A percentile compares a stretch with the other conserved stretches of the same genome.
Conservation (phyloP, 2,113 vertebrate species). For the Nothoprocta pentlandii region DNA sequence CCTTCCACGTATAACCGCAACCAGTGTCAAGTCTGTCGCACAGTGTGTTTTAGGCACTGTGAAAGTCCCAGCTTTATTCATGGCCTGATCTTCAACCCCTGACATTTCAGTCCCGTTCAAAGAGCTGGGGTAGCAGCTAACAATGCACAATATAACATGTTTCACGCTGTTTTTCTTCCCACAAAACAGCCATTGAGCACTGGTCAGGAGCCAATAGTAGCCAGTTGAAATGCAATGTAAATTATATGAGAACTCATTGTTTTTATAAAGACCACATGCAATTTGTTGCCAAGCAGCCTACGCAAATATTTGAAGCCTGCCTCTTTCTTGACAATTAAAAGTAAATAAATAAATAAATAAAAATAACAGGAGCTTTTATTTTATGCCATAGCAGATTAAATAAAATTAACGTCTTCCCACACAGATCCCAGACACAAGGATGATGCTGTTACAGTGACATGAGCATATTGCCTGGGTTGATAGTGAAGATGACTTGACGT, state of each 20-base stretch:
- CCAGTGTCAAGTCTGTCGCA: background rate
- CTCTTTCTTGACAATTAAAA: slow-evolving; percentile 16
- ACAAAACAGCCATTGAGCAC: slow-evolving; percentile 55
- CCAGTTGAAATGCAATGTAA: slow-evolving; percentile 40
- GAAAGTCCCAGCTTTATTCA: slow-evolving; percentile 16
- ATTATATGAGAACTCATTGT: slow-evolving; percentile 74
- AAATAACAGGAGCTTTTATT: slow-evolving; percentile 37
- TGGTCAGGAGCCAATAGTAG: slow-evolving; percentile 5
- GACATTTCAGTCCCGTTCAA: background rate
- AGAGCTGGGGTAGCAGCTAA: background rate
- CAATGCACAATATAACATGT: slow-evolving; percentile 55
- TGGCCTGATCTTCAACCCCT: background rate
- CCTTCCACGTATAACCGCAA: background rate
- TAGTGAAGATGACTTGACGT: background rate
- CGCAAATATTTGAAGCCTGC: slow-evolving; percentile 74
- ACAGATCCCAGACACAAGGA: background rate
- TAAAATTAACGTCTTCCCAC: slow-evolving; percentile 42
- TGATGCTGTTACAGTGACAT: background rate
- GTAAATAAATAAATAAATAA: background rate
- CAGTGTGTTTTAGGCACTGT: background rate
- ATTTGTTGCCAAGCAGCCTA: slow-evolving; percentile 64
- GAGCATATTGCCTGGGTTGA: rapidly evolving
- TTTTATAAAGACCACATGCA: slow-evolving; percentile 43
- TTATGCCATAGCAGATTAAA: background rate
- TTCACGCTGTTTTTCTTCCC: background rate